Evolutionary conservation across 53 echinoderm and acorn worm species (phyloP).

Genomic region (Antedon mediterranea): DNA sequence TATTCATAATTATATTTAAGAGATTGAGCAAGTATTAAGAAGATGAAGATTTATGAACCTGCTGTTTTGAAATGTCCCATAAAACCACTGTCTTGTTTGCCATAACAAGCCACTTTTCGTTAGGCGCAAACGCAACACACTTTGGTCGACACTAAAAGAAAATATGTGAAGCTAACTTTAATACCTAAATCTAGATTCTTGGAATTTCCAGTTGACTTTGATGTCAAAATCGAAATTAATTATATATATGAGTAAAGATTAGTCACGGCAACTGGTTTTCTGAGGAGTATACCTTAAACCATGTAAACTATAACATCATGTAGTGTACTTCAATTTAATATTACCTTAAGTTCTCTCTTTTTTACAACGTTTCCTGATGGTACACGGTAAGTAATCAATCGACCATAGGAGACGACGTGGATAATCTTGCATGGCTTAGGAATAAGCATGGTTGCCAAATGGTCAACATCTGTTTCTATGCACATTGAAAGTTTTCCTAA

Average conservation of each 20-base stretch:
- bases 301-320: too few species aligned
- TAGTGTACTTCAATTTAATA: too few species aligned
- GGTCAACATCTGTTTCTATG: conserved; percentile 3
- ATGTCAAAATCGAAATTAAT: neutral
- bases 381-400: conserved; percentile 34
- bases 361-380: conserved; percentile 47
- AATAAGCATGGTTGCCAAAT: conserved; percentile 23
- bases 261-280: too few species aligned
- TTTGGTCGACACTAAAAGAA: conserved; percentile 50
- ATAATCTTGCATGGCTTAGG: conserved; percentile 35
- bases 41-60: too few species aligned
- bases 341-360: conserved; percentile 59
- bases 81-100: conserved; percentile 42
- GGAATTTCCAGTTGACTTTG: neutral
- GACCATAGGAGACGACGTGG: conserved; percentile 14
- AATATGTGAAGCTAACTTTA: neutral
- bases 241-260: neutral
- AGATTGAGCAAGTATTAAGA: too few species aligned
- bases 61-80: conserved; percentile 45
- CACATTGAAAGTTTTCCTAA: neutral
- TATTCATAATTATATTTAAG: too few species aligned
- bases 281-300: too few species aligned
- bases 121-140: conserved; percentile 37
- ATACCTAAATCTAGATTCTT: neutral
- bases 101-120: conserved; percentile 51